These are phyloP conservation scores for Sarcophaga rosellei DNA, from an alignment of 2,888 invertebrate species.

Conservation along the genomic window DNA sequence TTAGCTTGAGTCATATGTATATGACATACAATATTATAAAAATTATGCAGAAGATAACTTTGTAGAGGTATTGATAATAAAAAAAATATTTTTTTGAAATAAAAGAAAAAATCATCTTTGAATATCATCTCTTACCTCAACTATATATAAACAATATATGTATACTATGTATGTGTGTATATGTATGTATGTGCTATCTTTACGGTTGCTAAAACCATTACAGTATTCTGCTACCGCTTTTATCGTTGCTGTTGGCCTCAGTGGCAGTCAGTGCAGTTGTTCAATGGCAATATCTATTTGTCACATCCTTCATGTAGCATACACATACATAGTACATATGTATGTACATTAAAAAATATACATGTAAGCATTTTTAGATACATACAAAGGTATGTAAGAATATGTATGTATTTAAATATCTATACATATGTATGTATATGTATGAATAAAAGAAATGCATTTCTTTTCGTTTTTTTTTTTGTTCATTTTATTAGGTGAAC, in stretches of 20 bases:
- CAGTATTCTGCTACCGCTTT: not conserved
- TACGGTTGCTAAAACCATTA: not conserved
- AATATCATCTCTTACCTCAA: too few relatives aligned
- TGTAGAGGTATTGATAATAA: too few relatives aligned
- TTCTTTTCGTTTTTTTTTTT: not conserved
- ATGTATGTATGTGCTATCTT: not conserved
- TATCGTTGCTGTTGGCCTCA: not conserved
- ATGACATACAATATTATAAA: too few relatives aligned
- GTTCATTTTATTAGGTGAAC: not conserved
- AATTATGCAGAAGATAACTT: too few relatives aligned
- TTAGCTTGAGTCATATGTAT: too few relatives aligned
- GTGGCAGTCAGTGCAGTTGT: not conserved
- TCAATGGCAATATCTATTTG: not conserved
- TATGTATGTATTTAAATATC: too few relatives aligned
- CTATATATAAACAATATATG: not conserved
- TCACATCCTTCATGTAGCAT: not conserved
- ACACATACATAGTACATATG: conserved; percentile 18
- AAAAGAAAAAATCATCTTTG: too few relatives aligned
- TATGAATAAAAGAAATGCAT: not conserved
- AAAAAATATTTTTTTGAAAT: not conserved
- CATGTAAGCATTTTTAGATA: not conserved
- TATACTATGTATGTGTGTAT: not conserved
- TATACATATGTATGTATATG: too few relatives aligned
- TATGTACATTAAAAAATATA: not conserved
- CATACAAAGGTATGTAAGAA: too few relatives aligned